Evolutionary conservation across 2,113 vertebrate species (phyloP).

Genomic region (Cebidichthys violaceus): DNA sequence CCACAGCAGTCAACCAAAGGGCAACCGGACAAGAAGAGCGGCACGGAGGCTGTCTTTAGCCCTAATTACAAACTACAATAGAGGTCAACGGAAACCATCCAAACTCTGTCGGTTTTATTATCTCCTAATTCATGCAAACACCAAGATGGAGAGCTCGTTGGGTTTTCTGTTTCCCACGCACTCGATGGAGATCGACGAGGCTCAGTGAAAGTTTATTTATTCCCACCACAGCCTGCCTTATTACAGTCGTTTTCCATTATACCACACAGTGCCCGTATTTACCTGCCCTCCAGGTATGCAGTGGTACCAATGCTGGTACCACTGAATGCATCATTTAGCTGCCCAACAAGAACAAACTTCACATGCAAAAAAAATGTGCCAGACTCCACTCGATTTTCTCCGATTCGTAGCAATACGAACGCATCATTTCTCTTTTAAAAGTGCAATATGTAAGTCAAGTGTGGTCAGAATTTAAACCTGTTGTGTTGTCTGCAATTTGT

Average conservation of each 20-base stretch:
- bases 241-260: conserved; percentile 26
- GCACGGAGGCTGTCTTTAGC: conserved; percentile 67
- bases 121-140: conserved; percentile 52
- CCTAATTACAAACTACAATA: conserved; percentile 77
- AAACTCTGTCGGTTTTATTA: conserved; percentile 57
- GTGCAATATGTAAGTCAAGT: background rate
- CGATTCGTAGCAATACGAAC: background rate
- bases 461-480: no score
- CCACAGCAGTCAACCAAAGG: conserved; percentile 67
- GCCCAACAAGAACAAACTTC: background rate
- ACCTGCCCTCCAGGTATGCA: conserved; percentile 28
- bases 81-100: conserved; percentile 58
- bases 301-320: conserved; percentile 9
- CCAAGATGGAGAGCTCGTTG: conserved; percentile 27
- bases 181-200: conserved; percentile 4
- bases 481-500: no score
- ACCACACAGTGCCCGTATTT: conserved; percentile 16
- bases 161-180: conserved; percentile 53
- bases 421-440: background rate
- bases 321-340: conserved; percentile 15
- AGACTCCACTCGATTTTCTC: background rate
- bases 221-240: conserved; percentile 17
- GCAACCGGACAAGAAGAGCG: conserved; percentile 57
- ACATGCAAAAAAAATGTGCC: background rate
- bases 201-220: background rate